A percentile compares a stretch with the other conserved stretches of the same genome.
These are phyloP conservation scores for Chaetophractus vellerosus DNA, from an alignment of 2,797 vertebrate species.

Conservation along the genomic window DNA sequence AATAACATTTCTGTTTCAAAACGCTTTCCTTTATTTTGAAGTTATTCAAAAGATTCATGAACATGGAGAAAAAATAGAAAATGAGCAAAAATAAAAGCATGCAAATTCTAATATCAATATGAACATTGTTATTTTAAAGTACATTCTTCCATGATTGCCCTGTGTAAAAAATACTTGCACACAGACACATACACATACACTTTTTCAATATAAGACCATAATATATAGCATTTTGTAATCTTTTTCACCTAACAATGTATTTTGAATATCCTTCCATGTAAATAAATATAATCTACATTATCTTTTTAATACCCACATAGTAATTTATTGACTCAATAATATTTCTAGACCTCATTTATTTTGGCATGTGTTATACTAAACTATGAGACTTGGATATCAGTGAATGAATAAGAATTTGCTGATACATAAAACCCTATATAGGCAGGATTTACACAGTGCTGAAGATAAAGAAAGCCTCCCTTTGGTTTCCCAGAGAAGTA, in stretches of 20 bases:
- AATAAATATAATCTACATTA: slow-evolving; percentile 24
- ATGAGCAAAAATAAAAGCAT: slow-evolving; percentile 34
- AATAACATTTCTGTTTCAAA: slow-evolving; percentile 26
- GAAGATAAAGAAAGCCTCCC: too few relatives aligned
- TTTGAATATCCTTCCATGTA: slow-evolving; percentile 19
- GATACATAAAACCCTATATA: too few relatives aligned
- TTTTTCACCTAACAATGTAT: slow-evolving; percentile 37
- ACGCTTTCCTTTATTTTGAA: slow-evolving; percentile 46
- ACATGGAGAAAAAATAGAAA: slow-evolving; percentile 24
- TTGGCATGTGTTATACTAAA: not conserved
- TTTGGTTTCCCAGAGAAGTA: too few relatives aligned
- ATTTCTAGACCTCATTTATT: not conserved
- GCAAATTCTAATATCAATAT: slow-evolving; percentile 41
- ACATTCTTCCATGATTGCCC: not conserved
- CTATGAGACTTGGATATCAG: not conserved
- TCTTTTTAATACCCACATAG: not conserved
- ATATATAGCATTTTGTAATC: not conserved
- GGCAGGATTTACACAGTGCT: too few relatives aligned
- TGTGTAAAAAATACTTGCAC: not conserved
- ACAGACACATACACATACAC: not conserved
- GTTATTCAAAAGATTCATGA: slow-evolving; percentile 1
- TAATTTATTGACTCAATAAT: not conserved
- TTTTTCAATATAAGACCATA: not conserved
- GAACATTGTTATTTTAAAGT: slow-evolving; percentile 32
- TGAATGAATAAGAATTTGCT: not conserved